Evolutionary conservation across 2,888 invertebrate genomes (phyloP), one percentile per base, ranked within the genome.

Genomic region (Nemotelus pantherinus): DNA sequence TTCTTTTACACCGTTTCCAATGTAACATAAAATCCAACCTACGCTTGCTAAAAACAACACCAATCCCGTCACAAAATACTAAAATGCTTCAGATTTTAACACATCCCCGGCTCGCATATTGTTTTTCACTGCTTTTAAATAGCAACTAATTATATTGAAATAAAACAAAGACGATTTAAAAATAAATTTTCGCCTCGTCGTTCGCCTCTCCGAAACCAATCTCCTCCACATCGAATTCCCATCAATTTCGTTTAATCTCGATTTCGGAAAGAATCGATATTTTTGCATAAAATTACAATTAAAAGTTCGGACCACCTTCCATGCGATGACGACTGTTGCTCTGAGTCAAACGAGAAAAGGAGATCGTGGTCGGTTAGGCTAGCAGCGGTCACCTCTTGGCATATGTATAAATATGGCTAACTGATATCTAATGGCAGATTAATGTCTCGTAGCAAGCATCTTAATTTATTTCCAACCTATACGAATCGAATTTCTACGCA

Each of bases 201-300:
- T 60, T 43, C 7, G 41, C 43, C 43, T 25, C 10, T 57, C 57
- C 57, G 25, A 57, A 57, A 25, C n/a, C 10, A 25, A 25, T 25
- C 25, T 25, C 25, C 25, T 25, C 25, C 25, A 25, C 25, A 25
- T 25, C 25, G 25, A 25, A 25, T 25, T 25, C 25, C 25, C 25
- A 25, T 25, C 25, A 25, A 25, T 25, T 25, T 25, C 25, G 25
- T 25, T 25, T 25, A 25, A 25, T 60, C 39, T 25, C 25, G 60
- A 60, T 39, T 39, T 7, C 57, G 6, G 25, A 60, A 10, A 60
- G 43, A 60, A 60, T 60, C 60, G 60, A 60, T 60, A 60, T 25
- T 60, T 70, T 70, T 70, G 70, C 70, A 70, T 70, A 70, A 70
- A 70, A 70, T 70, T 39, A 70, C 70, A 70, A 70, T 70, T 70